Conservation (phyloP, 2,797 vertebrate genomes). For the Calcarius lapponicus region DNA sequence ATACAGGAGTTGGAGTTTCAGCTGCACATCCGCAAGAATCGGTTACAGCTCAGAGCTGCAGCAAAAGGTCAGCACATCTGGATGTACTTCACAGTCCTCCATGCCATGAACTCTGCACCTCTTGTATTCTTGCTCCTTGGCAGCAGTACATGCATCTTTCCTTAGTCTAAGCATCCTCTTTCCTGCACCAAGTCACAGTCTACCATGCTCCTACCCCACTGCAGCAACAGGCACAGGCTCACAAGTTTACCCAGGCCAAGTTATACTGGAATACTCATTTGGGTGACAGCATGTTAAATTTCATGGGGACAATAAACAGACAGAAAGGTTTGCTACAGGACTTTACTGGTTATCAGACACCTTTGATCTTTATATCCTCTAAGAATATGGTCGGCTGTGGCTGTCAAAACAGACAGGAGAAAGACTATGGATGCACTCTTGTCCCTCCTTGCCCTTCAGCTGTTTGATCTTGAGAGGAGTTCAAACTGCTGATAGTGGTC, state of each 20-base stretch:
- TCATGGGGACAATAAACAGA: neutral
- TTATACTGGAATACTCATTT: neutral
- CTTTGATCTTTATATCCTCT: neutral
- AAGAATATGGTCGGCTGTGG: neutral
- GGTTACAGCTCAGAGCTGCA: neutral
- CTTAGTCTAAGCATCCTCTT: neutral
- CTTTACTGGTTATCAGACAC: neutral
- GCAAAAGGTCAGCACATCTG: neutral
- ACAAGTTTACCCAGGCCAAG: neutral
- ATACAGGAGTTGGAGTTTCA: neutral
- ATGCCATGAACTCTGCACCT: neutral
- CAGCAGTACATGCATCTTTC: neutral
- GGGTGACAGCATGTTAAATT: neutral
- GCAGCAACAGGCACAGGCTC: neutral
- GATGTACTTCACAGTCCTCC: neutral
- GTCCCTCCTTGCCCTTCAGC: neutral
- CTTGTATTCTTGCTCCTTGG: neutral
- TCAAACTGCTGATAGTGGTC: neutral
- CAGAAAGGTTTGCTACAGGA: neutral
- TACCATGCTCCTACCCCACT: neutral
- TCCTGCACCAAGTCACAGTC: neutral
- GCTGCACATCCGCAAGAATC: neutral
- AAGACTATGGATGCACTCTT: neutral
- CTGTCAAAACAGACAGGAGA: neutral
- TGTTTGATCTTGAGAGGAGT: neutral